These are phyloP conservation scores for Enteromius argenteus DNA, from an alignment of 2,797 vertebrate species.

Conservation along the genomic window DNA sequence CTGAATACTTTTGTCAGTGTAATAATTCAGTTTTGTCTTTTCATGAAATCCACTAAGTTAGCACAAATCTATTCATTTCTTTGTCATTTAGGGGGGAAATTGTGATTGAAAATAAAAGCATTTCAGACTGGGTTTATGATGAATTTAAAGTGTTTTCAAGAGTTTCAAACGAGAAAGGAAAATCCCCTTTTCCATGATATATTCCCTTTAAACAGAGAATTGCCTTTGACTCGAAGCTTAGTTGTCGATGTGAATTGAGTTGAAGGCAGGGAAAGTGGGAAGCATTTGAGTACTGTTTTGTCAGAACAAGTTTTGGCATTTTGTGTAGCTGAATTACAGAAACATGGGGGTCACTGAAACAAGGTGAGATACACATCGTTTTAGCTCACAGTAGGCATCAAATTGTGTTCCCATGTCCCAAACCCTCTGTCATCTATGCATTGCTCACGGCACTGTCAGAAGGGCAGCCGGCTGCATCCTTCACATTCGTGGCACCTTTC, in stretches of 20 bases:
- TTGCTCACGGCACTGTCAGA: constrained; percentile 36
- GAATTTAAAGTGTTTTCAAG: not conserved
- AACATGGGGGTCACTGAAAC: not conserved
- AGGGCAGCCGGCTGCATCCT: constrained; percentile 46
- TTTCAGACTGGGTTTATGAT: not conserved
- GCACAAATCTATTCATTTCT: not conserved
- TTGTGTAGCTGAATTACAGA: constrained; percentile 14
- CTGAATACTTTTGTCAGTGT: not conserved
- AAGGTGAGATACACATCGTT: constrained; percentile 15
- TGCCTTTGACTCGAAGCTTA: constrained; percentile 1
- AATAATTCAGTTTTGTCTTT: not conserved
- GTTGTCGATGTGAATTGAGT: constrained; percentile 8
- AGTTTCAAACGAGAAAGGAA: not conserved
- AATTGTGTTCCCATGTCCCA: constrained; percentile 6
- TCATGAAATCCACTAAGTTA: not conserved
- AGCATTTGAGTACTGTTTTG: constrained; percentile 5
- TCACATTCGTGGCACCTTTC: constrained; percentile 46
- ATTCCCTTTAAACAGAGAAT: not conserved
- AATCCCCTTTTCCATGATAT: not conserved
- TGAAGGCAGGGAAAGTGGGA: not conserved
- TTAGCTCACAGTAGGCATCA: constrained; percentile 26
- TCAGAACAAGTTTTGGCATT: constrained; percentile 12
- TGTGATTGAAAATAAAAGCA: not conserved
- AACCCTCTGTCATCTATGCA: constrained; percentile 24
- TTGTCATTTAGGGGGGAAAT: not conserved